These are phyloP conservation scores for Aptenodytes forsteri DNA, from an alignment of 2,113 vertebrate species.

Conservation along the genomic window DNA sequence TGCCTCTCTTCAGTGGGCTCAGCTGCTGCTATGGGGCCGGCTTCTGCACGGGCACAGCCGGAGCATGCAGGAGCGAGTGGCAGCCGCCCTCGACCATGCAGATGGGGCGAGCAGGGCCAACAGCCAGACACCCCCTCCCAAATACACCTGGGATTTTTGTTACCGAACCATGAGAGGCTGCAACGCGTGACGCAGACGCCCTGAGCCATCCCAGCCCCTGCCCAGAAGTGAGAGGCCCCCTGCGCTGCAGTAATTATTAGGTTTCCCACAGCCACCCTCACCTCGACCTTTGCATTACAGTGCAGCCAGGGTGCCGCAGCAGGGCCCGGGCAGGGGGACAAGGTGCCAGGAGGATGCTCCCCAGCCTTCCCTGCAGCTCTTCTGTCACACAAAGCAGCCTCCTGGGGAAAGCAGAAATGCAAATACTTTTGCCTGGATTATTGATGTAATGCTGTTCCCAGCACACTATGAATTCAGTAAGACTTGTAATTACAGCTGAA, in stretches of 20 bases:
- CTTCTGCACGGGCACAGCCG: background rate
- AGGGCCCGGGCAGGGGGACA: background rate
- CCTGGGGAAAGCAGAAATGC: background rate
- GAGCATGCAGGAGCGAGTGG: rapidly evolving
- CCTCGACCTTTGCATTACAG: background rate
- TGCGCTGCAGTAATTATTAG: background rate
- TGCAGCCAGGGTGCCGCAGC: background rate
- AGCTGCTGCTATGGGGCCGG: background rate
- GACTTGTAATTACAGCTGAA: background rate
- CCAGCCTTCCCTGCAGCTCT: background rate
- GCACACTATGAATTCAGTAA: background rate
- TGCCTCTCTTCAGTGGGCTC: background rate
- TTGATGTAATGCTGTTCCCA: background rate
- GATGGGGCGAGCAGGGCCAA: background rate
- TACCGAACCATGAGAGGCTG: background rate
- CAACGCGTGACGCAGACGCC: rapidly evolving
- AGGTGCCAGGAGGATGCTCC: background rate
- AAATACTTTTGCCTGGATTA: background rate
- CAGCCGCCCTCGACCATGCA: background rate
- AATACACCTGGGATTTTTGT: background rate
- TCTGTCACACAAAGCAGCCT: background rate
- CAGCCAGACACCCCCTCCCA: background rate
- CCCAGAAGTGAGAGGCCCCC: background rate
- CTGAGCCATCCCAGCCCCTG: background rate
- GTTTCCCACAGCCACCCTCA: background rate